Evolutionary conservation across 1,140 invertebrate genomes (phyloP).

Genomic region (Drosophila grimshawi): DNA sequence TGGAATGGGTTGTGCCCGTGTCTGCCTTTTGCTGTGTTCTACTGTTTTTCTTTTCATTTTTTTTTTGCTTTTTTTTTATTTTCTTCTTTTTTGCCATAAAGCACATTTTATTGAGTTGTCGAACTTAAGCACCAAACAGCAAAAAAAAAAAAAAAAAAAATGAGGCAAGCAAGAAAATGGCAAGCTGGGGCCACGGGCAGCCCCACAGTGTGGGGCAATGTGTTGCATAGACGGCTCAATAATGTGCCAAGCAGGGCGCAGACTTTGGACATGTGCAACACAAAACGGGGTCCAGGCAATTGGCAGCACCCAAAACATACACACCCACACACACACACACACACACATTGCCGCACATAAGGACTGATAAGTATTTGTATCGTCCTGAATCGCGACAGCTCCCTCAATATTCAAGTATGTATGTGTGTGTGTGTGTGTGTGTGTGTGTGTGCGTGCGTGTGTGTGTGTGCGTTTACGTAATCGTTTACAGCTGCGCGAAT

Average conservation of each 20-base stretch:
- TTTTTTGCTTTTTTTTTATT: conserved; percentile 19
- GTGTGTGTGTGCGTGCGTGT: conserved; percentile 19
- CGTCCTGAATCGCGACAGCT: conserved; percentile 52
- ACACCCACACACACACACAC: conserved; percentile 38
- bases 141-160: conserved; percentile 26
- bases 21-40: conserved; percentile 43
- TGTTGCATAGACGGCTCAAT: conserved; percentile 80
- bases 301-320: conserved; percentile 50
- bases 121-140: conserved; percentile 78
- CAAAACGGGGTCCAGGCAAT: conserved; percentile 56
- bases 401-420: not conserved
- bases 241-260: conserved; percentile 60
- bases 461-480: conserved; percentile 58
- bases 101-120: conserved; percentile 84
- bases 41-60: conserved; percentile 56
- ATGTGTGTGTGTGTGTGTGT: conserved; percentile 19
- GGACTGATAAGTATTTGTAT: conserved; percentile 69
- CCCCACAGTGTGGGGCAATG: conserved; percentile 67
- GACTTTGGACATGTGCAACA: conserved; percentile 61
- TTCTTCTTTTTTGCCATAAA: conserved; percentile 70
- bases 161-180: conserved; percentile 3
- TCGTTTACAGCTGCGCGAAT: conserved; percentile 83
- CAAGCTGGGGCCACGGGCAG: conserved; percentile 32
- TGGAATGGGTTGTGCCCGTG: conserved; percentile 40
- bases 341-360: conserved; percentile 26